Base-by-base conservation (phyloP, 2,113 vertebrate species). In the Pseudorhombus dupliciocellatus region DNA sequence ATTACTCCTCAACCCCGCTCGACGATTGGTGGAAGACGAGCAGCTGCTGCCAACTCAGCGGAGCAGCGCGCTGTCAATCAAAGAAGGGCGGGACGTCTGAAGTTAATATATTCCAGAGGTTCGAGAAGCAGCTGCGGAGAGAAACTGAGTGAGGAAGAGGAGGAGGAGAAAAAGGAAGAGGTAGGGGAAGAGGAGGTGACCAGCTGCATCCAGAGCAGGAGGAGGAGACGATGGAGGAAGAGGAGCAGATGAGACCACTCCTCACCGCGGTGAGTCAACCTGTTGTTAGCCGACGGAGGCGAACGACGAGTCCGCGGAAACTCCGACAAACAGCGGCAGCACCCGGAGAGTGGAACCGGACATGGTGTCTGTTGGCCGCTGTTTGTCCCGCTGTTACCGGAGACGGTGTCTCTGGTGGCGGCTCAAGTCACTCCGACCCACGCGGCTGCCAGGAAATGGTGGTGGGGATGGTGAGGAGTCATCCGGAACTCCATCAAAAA, bases 231-330 rank as follows among this genome's bases (percentile, higher is more conserved):
- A 88, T 88, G 87, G 81, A 76, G 26, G 81, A 83, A 15, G 77
- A 71, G 2, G 87, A 89, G 0, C 89, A 87, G 85, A 89, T 87
- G 87, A 84, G 77, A 63, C 88, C 88, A 2, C 80, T 90, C 48
- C 81, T 90, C 62, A 86, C 83, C 83, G 84, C 88, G 59, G 88
- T 90, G 81, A 88, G 88, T 90, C 14, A 34, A 21, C 25, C 51
- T 74, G 79, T 63, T 10, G 28, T 21, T 57, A 58, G 20, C 28
- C 26, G 54, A 26, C 44, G 40, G 40, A 15, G 40, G 40, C 40
- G 1, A 42, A 15, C 40, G 40, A 42, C 14, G 10, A 15, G 11
- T 6, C 30, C 30, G 30, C 30, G 30, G 30, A 31, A 7, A 11
- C 1, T 15, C 40, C 40, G 40, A 46, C 48, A 11, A 3, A 10